Evolutionary conservation across 2,113 vertebrate genomes (phyloP), one percentile per base, ranked within the genome.

Genomic region (Bambusicola thoracicus): DNA sequence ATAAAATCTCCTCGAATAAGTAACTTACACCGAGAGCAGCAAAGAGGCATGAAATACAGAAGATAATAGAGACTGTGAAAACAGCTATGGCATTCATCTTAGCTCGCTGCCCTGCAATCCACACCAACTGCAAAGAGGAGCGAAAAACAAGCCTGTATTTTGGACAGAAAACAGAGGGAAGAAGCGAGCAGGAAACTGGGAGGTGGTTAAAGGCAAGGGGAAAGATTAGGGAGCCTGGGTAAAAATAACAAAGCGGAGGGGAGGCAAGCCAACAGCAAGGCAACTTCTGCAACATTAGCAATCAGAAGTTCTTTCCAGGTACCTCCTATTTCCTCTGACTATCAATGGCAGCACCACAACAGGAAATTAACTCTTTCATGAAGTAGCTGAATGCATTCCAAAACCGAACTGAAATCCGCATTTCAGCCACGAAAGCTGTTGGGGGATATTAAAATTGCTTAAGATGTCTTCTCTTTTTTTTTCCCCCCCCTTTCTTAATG

Each of bases 311-410:
- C 87, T 90, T 84, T 88, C 94, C 95, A 93, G 81, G 89, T 96
- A 94, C 95, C 93, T 92, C 94, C 92, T 95, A 88, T 93, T 96
- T 97, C 97, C 95, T 95, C 85, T 79, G 88, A 22, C 85, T 65
- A 78, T 90, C 96, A 90, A 86, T 25, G 91, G 30, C 73, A 20
- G 79, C 81, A 25, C 81, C 70, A 67, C 78, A 36, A 11, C 68
- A 34, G 79, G 34, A 10, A 10, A 62, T 96, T 95, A 97, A 97
- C 96, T 86, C 95, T 69, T 95, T 86, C 87, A 7, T 10, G 68
- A 78, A 56, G 55, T 2, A 49, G n/a, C 55, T 6, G 44, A 10
- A 27, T 30, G 63, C 8, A 14, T 36, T 59, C 11, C 43, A 9
- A 30, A 58, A 6, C 19, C 6, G 4, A 66, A 34, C 32, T 4